A percentile compares a stretch with the other conserved stretches of the same genome.
Conservation (phyloP, 2,888 invertebrate genomes). For the Aleiodes testaceus region DNA sequence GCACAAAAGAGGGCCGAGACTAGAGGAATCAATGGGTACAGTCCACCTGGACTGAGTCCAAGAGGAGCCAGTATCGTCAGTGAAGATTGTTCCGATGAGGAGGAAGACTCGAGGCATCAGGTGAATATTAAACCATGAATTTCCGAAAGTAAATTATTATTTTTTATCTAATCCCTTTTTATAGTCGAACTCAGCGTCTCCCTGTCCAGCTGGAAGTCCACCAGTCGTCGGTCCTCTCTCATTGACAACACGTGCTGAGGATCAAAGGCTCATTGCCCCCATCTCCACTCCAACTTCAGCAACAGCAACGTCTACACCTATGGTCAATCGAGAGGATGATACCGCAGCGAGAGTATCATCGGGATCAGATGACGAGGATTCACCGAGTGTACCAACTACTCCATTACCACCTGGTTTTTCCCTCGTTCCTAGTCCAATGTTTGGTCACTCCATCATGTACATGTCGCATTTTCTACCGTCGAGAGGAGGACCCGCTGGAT, state of each 20-base stretch:
- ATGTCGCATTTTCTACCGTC: conserved; percentile 90
- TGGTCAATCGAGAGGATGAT: conserved; percentile 66
- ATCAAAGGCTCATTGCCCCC: conserved; percentile 58
- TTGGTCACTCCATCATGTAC: conserved; percentile 92
- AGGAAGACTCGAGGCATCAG: conserved; percentile 75
- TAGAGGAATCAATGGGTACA: conserved; percentile 72
- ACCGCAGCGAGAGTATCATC: conserved; percentile 64
- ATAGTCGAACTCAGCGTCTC: conserved; percentile 68
- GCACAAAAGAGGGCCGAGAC: conserved; percentile 93
- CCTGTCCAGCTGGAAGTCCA: conserved; percentile 68
- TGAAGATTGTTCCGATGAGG: conserved; percentile 72
- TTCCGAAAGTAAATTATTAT: background rate
- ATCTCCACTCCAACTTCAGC: conserved; percentile 33
- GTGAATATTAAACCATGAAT: conserved; percentile 55
- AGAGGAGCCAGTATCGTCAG: conserved; percentile 72
- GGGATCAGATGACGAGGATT: conserved; percentile 76
- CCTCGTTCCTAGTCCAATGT: conserved; percentile 90
- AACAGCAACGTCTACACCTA: conserved; percentile 62
- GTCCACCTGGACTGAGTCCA: conserved; percentile 70
- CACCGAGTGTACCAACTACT: conserved; percentile 72
- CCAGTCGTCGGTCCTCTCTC: conserved; percentile 67
- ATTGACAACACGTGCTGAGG: conserved; percentile 68
- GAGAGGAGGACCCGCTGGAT: conserved; percentile 67
- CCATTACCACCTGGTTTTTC: conserved; percentile 81
- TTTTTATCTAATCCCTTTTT: background rate